Percentiles rank a stretch among this genome's conserved stretches.
These are phyloP conservation scores for Entomyzon cyanotis DNA, from an alignment of 2,113 vertebrate species.

Conservation along the genomic window DNA sequence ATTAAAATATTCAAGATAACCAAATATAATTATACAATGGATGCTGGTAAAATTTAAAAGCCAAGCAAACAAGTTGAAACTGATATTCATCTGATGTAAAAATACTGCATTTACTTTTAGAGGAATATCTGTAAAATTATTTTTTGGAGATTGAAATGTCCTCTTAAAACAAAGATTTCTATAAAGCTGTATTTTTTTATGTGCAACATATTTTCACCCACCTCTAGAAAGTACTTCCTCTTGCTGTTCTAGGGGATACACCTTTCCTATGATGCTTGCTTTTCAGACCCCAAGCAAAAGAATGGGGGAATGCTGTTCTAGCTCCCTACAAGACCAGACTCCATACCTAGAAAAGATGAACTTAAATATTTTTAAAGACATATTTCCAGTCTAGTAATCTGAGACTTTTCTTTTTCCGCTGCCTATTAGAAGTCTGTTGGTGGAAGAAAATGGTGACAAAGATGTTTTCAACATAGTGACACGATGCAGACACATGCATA, in stretches of 20 bases:
- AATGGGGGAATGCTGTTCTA: fast-evolving
- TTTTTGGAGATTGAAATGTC: background rate
- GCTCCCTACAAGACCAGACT: background rate
- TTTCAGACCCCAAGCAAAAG: background rate
- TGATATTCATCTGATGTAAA: background rate
- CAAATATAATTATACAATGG: background rate
- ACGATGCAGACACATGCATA: background rate
- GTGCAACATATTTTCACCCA: background rate
- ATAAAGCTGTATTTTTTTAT: background rate
- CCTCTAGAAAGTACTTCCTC: background rate
- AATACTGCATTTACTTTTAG: background rate
- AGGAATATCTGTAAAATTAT: background rate
- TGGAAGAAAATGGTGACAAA: background rate
- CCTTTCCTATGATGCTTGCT: background rate
- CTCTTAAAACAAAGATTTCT: background rate
- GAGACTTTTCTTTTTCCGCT: background rate
- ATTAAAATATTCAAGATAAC: background rate
- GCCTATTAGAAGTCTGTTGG: background rate
- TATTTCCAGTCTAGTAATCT: background rate
- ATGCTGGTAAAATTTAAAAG: background rate
- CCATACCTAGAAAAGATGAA: background rate
- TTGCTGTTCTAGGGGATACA: background rate
- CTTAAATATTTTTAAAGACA: background rate
- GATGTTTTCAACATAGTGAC: background rate
- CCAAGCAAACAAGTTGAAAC: background rate